Percentiles rank a stretch among this genome's conserved stretches.
phyloP scores from a whole-genome alignment of 2,888 invertebrate species.

The Scaptomyza reducta region DNA sequence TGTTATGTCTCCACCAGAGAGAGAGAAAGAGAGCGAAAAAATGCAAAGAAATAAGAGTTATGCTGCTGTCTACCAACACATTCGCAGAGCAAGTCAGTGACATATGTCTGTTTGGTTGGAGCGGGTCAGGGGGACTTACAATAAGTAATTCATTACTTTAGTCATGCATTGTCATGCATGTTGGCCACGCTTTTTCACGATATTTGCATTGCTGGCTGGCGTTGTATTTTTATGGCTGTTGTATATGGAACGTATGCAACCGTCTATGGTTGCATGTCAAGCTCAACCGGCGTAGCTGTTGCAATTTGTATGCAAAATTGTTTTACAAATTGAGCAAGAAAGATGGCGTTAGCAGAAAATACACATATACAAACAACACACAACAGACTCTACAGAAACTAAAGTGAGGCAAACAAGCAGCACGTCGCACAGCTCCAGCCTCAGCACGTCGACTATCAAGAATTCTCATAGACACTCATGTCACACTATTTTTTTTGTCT shows the following conservation, averaged over 20 bases:
- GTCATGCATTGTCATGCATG: slow-evolving; percentile 78
- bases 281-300: slow-evolving; percentile 68
- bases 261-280: slow-evolving; percentile 58
- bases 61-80: slow-evolving; percentile 9
- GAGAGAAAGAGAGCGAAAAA: neutral
- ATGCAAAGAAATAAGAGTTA: slow-evolving; percentile 1
- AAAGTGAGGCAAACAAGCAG: slow-evolving; percentile 56
- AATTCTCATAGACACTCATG: slow-evolving; percentile 55
- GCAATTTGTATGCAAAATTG: slow-evolving; percentile 80
- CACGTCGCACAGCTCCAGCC: slow-evolving; percentile 47
- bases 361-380: slow-evolving; percentile 32
- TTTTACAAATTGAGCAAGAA: slow-evolving; percentile 79
- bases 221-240: slow-evolving; percentile 68
- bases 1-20: slow-evolving; percentile 35
- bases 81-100: slow-evolving; percentile 27
- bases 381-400: slow-evolving; percentile 19
- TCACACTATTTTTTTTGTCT: slow-evolving; percentile 28
- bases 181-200: slow-evolving; percentile 69
- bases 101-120: slow-evolving; percentile 57
- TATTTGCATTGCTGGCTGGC: slow-evolving; percentile 52
- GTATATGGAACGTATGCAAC: slow-evolving; percentile 41
- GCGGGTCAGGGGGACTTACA: slow-evolving; percentile 50
- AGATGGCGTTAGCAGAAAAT: slow-evolving; percentile 73
- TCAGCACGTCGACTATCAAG: slow-evolving; percentile 58
- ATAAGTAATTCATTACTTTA: slow-evolving; percentile 78